These are phyloP conservation scores for Cryptoleucopteryx plumbea DNA, from an alignment of 2,113 vertebrate species.

Conservation along the genomic window DNA sequence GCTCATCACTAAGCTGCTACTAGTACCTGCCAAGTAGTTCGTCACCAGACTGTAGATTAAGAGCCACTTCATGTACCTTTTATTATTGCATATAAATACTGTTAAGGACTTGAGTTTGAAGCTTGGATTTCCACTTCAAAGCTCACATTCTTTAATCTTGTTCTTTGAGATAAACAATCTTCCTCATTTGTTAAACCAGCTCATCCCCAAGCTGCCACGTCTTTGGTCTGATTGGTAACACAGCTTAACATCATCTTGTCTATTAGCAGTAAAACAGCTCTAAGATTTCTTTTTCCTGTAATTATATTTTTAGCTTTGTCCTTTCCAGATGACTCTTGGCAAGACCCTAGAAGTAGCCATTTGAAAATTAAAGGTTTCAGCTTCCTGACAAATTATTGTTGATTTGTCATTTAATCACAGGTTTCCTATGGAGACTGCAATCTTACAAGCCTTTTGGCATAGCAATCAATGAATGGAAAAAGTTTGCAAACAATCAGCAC, in stretches of 20 bases:
- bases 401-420: neutral
- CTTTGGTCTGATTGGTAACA: neutral
- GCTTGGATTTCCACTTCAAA: neutral
- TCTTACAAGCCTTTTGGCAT: neutral
- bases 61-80: neutral
- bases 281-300: neutral
- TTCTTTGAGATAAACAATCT: neutral
- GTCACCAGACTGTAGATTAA: neutral
- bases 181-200: neutral
- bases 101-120: neutral
- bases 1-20: neutral
- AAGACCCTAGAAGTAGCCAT: neutral
- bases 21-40: neutral
- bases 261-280: neutral
- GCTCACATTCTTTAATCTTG: neutral
- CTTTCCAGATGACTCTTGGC: neutral
- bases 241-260: neutral
- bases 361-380: slow-evolving; percentile 2
- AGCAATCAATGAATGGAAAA: neutral
- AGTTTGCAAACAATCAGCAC: neutral
- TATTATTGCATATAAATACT: neutral
- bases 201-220: neutral
- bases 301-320: neutral
- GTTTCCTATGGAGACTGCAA: neutral
- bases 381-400: neutral